phyloP scores from a whole-genome alignment of 2,797 vertebrate genomes.

The Smutsia gigantea region DNA sequence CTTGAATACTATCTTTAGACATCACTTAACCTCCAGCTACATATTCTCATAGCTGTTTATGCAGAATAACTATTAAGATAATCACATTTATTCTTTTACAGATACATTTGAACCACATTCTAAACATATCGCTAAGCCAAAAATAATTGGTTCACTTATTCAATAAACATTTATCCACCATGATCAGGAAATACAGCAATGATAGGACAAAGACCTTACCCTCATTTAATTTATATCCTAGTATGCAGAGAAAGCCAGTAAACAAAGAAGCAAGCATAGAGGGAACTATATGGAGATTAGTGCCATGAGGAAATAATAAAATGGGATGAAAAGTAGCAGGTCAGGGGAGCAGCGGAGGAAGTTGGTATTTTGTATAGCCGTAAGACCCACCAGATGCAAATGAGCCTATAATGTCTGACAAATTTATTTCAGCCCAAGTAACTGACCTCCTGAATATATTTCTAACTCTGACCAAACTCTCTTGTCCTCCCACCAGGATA shows the following conservation, averaged over 20 bases:
- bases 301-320: not conserved
- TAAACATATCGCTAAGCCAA: not conserved
- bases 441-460: not conserved
- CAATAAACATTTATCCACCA: constrained; percentile 41
- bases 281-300: not conserved
- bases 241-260: not conserved
- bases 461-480: not conserved
- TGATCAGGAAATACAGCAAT: not conserved
- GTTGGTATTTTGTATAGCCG: not conserved
- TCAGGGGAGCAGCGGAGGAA: not conserved
- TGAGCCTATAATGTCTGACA: not conserved
- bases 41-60: constrained; percentile 34
- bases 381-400: not conserved
- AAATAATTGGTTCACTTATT: constrained; percentile 2
- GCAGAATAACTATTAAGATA: constrained; percentile 54
- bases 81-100: constrained; percentile 56
- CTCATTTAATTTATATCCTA: not conserved
- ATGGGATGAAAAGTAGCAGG: not conserved
- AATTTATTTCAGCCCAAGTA: not conserved
- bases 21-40: not conserved
- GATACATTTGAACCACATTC: not conserved
- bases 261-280: not conserved
- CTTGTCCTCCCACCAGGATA: not conserved
- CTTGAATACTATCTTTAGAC: not conserved
- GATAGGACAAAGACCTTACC: not conserved